Percentiles rank a stretch among this genome's conserved stretches.
Evolutionary conservation across 2,113 vertebrate species (phyloP).

Genomic region (Cynopterus brachyotis): DNA sequence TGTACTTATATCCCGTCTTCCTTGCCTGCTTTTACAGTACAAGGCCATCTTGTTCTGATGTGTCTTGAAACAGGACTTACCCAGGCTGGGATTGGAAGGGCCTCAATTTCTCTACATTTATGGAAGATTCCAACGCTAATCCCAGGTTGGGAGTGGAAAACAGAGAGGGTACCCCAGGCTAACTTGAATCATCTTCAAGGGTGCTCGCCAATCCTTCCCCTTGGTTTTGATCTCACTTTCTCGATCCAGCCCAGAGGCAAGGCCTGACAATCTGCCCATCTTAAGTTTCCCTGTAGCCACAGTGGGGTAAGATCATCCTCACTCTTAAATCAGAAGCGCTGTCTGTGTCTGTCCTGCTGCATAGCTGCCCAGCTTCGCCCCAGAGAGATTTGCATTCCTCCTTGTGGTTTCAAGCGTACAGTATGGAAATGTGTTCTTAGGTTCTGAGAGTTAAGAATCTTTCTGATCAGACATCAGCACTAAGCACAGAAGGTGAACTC

Average conservation of each 20-base stretch:
- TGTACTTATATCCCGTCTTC: not conserved
- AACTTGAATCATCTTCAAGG: conserved; percentile 68
- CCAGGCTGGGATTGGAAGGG: conserved; percentile 53
- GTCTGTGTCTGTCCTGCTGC: not conserved
- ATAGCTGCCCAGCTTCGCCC: not conserved
- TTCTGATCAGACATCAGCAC: not conserved
- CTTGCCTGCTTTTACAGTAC: not conserved
- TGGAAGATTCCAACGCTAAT: conserved; percentile 59
- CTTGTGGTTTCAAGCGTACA: not conserved
- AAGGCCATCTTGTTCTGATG: conserved; percentile 42
- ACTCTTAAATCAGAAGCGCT: not conserved
- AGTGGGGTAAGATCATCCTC: not conserved
- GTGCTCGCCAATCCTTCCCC: conserved; percentile 35
- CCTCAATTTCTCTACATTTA: conserved; percentile 56
- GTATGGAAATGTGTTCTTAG: not conserved
- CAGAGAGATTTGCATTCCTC: not conserved
- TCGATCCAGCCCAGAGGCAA: conserved; percentile 35
- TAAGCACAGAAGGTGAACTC: not conserved
- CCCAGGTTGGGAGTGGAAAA: conserved; percentile 63
- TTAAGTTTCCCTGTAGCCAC: conserved; percentile 53
- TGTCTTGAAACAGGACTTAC: conserved; percentile 42
- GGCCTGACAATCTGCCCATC: conserved; percentile 34
- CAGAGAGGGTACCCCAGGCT: conserved; percentile 66
- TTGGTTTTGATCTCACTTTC: conserved; percentile 46
- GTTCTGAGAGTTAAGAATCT: not conserved